A percentile compares a stretch with the other conserved stretches of the same genome.
phyloP scores from a whole-genome alignment of 2,113 vertebrate genomes.

The Sinosuthora webbiana region DNA sequence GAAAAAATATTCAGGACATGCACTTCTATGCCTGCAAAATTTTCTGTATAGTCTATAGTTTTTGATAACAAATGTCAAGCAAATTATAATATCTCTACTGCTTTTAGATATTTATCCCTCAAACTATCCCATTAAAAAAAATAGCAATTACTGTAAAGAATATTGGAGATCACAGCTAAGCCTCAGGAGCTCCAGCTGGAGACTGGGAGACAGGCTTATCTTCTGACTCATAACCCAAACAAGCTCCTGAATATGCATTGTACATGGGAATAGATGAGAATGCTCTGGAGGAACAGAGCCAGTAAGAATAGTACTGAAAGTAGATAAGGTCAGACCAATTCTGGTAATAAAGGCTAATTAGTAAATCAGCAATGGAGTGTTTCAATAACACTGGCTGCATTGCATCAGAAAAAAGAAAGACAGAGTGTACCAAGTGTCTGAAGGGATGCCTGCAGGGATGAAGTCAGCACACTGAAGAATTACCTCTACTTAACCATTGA shows the following conservation, averaged over 20 bases:
- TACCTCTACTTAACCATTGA: conserved; percentile 10
- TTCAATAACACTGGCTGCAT: conserved; percentile 52
- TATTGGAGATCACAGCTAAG: background rate
- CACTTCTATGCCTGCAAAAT: background rate
- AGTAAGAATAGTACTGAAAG: conserved; percentile 38
- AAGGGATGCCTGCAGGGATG: background rate
- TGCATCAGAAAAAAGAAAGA: conserved; percentile 54
- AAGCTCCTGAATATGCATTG: conserved; percentile 7
- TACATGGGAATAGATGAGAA: conserved; percentile 43
- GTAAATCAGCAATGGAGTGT: conserved; percentile 43
- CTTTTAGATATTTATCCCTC: conserved; percentile 35
- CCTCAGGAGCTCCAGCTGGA: background rate
- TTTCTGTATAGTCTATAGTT: background rate
- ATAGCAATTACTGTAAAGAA: conserved; percentile 20
- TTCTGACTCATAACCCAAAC: conserved; percentile 54
- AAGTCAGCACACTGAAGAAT: conserved; percentile 8
- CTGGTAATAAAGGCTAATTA: conserved; percentile 62
- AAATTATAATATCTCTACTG: background rate
- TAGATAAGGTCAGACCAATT: conserved; percentile 53
- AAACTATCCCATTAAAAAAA: conserved; percentile 13
- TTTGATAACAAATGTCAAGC: background rate
- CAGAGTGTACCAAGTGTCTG: background rate
- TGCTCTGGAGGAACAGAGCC: conserved; percentile 51
- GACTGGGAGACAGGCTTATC: conserved; percentile 23
- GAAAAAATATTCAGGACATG: background rate